A percentile compares a stretch with the other conserved stretches of the same genome.
phyloP scores from a whole-genome alignment of 2,888 invertebrate species.

The Periphyllus acericola region DNA sequence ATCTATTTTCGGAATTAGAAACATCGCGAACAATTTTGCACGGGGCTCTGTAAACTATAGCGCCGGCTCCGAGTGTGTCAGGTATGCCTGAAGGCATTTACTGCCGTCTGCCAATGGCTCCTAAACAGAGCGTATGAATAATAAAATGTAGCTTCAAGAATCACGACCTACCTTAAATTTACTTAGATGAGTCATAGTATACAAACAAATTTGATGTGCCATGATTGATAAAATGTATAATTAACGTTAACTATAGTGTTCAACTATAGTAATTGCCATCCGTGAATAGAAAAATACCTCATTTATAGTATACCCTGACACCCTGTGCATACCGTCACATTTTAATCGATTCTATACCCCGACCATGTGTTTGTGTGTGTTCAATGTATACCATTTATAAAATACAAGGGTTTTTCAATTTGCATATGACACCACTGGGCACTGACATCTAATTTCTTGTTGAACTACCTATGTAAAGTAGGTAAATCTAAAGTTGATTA shows the following conservation, averaged over 20 bases:
- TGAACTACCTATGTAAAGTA: no score
- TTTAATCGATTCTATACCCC: no score
- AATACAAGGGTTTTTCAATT: no score
- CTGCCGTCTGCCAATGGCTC: not conserved
- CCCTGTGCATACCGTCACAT: not conserved
- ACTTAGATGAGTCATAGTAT: not conserved
- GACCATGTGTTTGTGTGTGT: no score
- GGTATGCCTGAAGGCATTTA: not conserved
- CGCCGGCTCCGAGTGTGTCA: slow-evolving; percentile 2
- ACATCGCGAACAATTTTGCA: not conserved
- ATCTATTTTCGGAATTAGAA: slow-evolving; percentile 14
- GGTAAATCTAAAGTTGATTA: no score
- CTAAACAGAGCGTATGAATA: not conserved
- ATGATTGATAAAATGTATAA: not conserved
- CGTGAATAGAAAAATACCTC: not conserved
- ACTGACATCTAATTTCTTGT: no score
- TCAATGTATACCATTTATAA: no score
- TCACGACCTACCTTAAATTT: not conserved
- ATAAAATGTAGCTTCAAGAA: not conserved
- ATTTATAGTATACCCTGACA: not conserved
- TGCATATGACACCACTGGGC: no score
- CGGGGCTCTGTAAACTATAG: not conserved
- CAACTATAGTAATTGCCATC: not conserved
- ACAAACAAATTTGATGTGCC: not conserved
- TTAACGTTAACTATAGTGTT: not conserved